Conservation (phyloP, 1,140 invertebrate species). For the Drosophila arizonae region DNA sequence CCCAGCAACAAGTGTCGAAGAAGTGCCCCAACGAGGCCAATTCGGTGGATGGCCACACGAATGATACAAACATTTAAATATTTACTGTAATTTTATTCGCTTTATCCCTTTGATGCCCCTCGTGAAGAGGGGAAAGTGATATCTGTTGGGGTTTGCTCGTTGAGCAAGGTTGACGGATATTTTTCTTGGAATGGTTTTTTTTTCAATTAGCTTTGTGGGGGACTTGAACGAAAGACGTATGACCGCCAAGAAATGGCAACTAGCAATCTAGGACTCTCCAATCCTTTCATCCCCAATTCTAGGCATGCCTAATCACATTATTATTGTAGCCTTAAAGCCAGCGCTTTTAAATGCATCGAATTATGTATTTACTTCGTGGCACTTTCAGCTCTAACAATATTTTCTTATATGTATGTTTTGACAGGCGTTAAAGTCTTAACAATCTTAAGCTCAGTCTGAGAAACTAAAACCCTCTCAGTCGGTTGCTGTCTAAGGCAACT, state of each 20-base stretch:
- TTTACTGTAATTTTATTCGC: not conserved
- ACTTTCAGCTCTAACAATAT: not conserved
- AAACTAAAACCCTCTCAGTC: not conserved
- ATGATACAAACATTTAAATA: constrained; percentile 29
- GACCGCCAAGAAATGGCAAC: not conserved
- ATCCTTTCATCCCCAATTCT: too few species aligned
- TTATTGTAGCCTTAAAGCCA: too few species aligned
- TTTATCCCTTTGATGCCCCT: not conserved
- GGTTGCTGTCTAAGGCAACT: not conserved
- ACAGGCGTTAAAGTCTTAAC: constrained; percentile 3
- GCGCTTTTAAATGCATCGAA: too few species aligned
- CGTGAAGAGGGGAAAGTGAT: not conserved
- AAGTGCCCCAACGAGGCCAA: constrained; percentile 27
- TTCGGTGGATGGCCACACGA: constrained; percentile 20
- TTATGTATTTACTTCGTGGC: not conserved
- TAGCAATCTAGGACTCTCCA: too few species aligned
- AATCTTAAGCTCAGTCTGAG: not conserved
- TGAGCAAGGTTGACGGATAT: too few species aligned
- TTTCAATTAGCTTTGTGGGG: too few species aligned
- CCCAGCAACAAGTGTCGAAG: constrained; percentile 21
- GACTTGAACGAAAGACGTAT: too few species aligned
- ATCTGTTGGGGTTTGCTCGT: not conserved
- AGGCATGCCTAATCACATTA: too few species aligned
- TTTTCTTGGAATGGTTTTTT: too few species aligned
- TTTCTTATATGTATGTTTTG: not conserved